A percentile compares a stretch with the other conserved stretches of the same genome.
Conservation (phyloP, 2,113 vertebrate species). For the Chamaea fasciata region DNA sequence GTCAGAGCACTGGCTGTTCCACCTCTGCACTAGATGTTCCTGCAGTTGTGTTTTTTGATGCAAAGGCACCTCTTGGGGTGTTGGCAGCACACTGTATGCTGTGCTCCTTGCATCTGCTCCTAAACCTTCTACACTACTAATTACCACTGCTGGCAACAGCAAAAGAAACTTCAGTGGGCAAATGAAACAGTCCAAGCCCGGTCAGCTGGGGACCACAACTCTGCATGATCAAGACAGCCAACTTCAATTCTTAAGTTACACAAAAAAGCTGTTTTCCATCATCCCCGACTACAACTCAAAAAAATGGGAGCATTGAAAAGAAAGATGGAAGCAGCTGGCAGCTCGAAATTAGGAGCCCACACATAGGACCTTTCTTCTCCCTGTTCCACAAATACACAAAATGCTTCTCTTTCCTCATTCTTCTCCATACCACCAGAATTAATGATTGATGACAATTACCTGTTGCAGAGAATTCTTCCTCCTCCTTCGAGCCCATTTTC, state of each 20-base stretch:
- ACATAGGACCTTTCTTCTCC: neutral
- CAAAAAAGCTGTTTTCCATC: neutral
- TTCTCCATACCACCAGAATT: neutral
- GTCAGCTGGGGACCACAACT: neutral
- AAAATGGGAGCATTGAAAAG: neutral
- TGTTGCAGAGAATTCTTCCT: neutral
- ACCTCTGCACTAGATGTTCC: neutral
- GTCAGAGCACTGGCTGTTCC: neutral
- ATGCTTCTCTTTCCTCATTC: neutral
- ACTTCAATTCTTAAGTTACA: neutral
- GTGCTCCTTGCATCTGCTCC: neutral
- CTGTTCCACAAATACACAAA: neutral
- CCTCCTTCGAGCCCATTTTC: neutral
- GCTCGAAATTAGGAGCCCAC: neutral
- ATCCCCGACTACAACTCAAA: neutral
- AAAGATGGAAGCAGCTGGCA: neutral
- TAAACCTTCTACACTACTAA: neutral
- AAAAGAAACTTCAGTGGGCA: neutral
- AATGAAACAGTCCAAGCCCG: neutral
- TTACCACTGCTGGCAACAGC: neutral
- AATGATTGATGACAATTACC: neutral
- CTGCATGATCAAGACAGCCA: neutral
- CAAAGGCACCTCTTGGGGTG: neutral
- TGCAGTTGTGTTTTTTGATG: neutral
- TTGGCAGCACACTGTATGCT: fast-evolving